Percentiles rank a stretch among this genome's conserved stretches.
Conservation (phyloP, 2,888 invertebrate genomes). For the Vesta saturnalis region DNA sequence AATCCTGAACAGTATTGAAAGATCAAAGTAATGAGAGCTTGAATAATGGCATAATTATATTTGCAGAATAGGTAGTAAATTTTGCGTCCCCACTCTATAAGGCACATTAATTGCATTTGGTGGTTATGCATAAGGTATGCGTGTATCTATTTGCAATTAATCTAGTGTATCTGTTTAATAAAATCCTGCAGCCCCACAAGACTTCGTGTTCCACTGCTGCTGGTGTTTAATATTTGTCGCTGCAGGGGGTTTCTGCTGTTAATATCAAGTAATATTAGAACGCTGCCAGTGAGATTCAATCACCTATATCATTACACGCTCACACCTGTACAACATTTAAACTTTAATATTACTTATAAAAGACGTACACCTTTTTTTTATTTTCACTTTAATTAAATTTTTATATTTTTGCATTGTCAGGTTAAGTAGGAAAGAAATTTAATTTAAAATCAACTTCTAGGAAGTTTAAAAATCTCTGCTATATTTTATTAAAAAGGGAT, state of each 20-base stretch:
- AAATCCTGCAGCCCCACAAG: constrained; percentile 25
- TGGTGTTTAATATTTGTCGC: constrained; percentile 46
- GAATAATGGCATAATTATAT: too few relatives aligned
- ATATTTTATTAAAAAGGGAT: too few relatives aligned
- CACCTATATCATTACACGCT: constrained; percentile 32
- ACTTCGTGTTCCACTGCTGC: constrained; percentile 33
- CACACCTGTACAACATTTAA: constrained; percentile 8
- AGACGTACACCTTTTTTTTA: neutral
- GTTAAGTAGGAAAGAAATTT: constrained; percentile 1
- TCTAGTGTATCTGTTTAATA: constrained; percentile 37
- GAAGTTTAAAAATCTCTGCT: neutral
- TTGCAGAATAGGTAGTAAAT: neutral
- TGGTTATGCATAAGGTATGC: constrained; percentile 16
- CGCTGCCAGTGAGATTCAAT: constrained; percentile 44
- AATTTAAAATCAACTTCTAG: neutral
- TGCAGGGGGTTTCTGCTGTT: constrained; percentile 40
- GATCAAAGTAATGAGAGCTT: too few relatives aligned
- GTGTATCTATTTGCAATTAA: constrained; percentile 34
- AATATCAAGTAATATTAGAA: constrained; percentile 45
- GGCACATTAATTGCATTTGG: constrained; percentile 16
- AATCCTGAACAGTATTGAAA: too few relatives aligned
- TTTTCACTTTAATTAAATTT: neutral
- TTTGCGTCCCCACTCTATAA: neutral
- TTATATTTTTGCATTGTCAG: neutral
- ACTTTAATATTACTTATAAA: constrained; percentile 1